Evolutionary conservation across 2,888 invertebrate species (phyloP).

Genomic region (Sclerodermus sp.): DNA sequence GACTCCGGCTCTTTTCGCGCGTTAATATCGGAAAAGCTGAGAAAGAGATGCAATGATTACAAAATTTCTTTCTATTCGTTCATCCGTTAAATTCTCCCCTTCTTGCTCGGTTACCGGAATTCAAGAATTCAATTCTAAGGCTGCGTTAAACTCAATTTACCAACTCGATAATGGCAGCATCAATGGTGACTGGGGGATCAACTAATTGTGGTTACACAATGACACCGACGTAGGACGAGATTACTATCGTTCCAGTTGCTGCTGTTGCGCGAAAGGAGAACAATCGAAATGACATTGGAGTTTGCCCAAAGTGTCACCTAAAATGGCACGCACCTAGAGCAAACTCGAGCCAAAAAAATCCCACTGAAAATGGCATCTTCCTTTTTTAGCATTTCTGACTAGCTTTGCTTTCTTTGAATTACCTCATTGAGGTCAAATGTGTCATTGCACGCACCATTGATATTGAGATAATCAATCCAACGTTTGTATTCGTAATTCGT

Average conservation of each 20-base stretch:
- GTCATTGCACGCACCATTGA: constrained; percentile 3
- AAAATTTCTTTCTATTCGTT: too few species aligned
- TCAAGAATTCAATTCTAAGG: constrained; percentile 18
- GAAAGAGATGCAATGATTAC: too few species aligned
- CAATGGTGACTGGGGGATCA: constrained; percentile 17
- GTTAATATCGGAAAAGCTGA: too few species aligned
- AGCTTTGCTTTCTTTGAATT: constrained; percentile 2
- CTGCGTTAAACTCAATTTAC: constrained; percentile 39
- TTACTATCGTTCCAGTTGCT: constrained; percentile 11
- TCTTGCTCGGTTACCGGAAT: too few species aligned
- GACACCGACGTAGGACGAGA: constrained; percentile 9
- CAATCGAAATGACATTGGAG: constrained; percentile 1
- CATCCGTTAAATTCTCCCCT: too few species aligned
- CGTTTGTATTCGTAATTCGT: too few species aligned
- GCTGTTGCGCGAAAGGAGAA: constrained; percentile 3
- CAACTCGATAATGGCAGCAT: constrained; percentile 29
- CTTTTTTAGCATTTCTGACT: too few species aligned
- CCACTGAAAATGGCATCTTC: too few species aligned
- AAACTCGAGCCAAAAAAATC: too few species aligned
- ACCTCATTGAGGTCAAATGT: constrained; percentile 23
- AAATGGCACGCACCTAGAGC: background rate
- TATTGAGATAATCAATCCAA: too few species aligned
- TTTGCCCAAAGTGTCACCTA: too few species aligned
- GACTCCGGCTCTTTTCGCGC: too few species aligned
- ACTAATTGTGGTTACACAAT: constrained; percentile 20